phyloP scores from a whole-genome alignment of 1,140 invertebrate species.

The Holcopasites calliopsidis region DNA sequence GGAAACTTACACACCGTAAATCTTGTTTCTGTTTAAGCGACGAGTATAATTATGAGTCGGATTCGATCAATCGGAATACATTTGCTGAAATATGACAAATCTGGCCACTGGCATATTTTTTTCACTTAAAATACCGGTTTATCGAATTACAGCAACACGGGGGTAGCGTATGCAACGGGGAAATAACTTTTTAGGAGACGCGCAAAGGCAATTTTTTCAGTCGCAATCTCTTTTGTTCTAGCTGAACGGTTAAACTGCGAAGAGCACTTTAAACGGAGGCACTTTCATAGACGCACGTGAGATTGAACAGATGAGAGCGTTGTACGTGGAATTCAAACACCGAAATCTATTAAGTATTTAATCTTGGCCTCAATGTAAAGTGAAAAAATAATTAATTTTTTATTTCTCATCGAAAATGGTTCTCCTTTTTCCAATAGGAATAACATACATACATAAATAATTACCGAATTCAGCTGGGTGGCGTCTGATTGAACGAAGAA shows the following conservation, averaged over 20 bases:
- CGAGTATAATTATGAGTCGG: too few species aligned
- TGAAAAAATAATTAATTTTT: too few species aligned
- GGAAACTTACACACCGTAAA: too few species aligned
- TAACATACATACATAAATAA: too few species aligned
- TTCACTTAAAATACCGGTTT: not conserved
- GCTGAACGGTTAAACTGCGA: not conserved
- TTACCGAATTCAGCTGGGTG: not conserved
- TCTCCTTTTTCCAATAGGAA: too few species aligned
- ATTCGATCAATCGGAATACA: too few species aligned
- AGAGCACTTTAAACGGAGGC: not conserved
- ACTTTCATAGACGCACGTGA: not conserved
- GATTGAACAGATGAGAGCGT: not conserved
- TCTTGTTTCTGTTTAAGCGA: too few species aligned
- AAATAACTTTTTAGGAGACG: conserved; percentile 3
- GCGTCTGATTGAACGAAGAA: not conserved
- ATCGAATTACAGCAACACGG: too few species aligned
- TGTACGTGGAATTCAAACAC: not conserved
- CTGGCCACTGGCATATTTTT: too few species aligned
- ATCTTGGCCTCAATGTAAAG: not conserved
- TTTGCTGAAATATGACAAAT: too few species aligned
- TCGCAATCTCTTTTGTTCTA: not conserved
- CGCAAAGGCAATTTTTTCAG: conserved; percentile 13
- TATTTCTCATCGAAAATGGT: too few species aligned
- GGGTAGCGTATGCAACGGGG: not conserved
- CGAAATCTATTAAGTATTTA: too few species aligned